A percentile compares a stretch with the other conserved stretches of the same genome.
Evolutionary conservation across 2,113 vertebrate species (phyloP).

Genomic region (Marmota monax): DNA sequence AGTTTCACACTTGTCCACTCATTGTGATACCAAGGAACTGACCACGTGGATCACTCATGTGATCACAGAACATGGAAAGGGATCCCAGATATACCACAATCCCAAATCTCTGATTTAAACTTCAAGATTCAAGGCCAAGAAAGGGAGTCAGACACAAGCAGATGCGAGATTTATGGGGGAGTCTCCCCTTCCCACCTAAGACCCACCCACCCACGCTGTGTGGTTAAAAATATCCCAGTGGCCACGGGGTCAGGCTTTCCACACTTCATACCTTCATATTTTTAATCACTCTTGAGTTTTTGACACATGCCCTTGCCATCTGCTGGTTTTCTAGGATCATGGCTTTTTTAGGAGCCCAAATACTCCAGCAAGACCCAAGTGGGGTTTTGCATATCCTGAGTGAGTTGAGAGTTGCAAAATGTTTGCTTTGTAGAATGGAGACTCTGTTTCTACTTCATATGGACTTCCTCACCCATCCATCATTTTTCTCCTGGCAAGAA

Average conservation of each 20-base stretch:
- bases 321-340: not conserved
- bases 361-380: not conserved
- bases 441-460: slow-evolving; percentile 56
- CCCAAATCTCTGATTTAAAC: not conserved
- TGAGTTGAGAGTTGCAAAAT: slow-evolving; percentile 12
- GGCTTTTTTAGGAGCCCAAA: slow-evolving; percentile 23
- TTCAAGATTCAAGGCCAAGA: not conserved
- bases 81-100: not conserved
- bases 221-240: not conserved
- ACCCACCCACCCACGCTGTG: no score
- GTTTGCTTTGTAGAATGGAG: slow-evolving; percentile 75
- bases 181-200: accelerated
- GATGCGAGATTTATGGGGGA: accelerated
- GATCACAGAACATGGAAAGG: not conserved
- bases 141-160: not conserved
- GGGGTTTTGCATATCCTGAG: slow-evolving; percentile 25
- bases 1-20: not conserved
- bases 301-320: not conserved
- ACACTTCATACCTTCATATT: not conserved
- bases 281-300: not conserved
- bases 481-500: slow-evolving; percentile 33
- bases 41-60: accelerated
- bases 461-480: slow-evolving; percentile 73
- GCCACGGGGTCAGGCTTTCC: not conserved
- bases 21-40: not conserved